Percentiles rank a stretch among this genome's conserved stretches.
Conservation (phyloP, 2,888 invertebrate genomes). For the Drosophila paramelanica region DNA sequence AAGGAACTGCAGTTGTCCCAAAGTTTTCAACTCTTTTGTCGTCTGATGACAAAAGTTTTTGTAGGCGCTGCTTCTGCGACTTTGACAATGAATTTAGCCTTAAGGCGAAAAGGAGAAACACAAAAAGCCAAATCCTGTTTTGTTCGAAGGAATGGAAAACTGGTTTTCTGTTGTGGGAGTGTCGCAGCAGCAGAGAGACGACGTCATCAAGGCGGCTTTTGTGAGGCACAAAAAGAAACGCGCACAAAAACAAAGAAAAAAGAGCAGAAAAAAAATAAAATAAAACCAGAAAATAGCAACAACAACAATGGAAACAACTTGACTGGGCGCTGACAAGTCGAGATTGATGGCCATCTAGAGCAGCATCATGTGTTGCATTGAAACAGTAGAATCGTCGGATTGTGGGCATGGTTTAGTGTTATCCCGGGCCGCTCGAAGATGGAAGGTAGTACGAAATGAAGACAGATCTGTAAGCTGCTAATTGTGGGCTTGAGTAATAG, state of each 20-base stretch:
- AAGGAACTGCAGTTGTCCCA: constrained; percentile 13
- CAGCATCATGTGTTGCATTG: constrained; percentile 31
- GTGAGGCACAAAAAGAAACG: constrained; percentile 10
- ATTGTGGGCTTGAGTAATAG: background rate
- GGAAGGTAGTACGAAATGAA: constrained; percentile 2
- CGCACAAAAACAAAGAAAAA: background rate
- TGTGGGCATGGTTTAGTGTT: constrained; percentile 36
- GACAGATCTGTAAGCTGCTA: constrained; percentile 2
- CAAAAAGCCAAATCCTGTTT: constrained; percentile 67
- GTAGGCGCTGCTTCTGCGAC: constrained; percentile 71
- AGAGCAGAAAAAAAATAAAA: background rate
- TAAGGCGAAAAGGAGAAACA: constrained; percentile 59
- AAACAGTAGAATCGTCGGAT: constrained; percentile 30
- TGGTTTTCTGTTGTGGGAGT: constrained; percentile 71
- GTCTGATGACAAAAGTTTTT: constrained; percentile 79
- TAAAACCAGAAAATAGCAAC: constrained; percentile 9
- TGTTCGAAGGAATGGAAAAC: constrained; percentile 60
- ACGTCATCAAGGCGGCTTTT: constrained; percentile 70
- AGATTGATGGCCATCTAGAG: constrained; percentile 72
- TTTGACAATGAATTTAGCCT: constrained; percentile 80
- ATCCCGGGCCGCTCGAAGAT: constrained; percentile 12
- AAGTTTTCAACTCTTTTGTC: constrained; percentile 76
- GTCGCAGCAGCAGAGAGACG: constrained; percentile 42
- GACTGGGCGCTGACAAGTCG: constrained; percentile 73
- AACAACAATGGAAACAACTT: constrained; percentile 73